Percentiles rank a stretch among this genome's conserved stretches.
phyloP scores from a whole-genome alignment of 2,113 vertebrate genomes.

The Tupaia tana region DNA sequence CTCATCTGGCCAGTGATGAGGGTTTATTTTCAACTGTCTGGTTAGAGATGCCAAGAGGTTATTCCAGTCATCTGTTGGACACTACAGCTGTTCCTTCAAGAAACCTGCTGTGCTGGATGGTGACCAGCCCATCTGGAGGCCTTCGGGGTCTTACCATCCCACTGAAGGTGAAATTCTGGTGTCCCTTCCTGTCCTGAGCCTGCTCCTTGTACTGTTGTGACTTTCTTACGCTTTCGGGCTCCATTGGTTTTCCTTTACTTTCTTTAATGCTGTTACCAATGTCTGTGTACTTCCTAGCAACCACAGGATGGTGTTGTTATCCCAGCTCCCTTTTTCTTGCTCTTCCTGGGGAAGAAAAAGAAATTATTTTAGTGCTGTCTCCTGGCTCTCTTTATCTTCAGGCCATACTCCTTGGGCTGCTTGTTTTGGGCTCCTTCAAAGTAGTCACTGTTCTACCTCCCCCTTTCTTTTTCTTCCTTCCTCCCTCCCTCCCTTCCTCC shows the following conservation, averaged over 20 bases:
- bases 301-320: neutral
- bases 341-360: neutral
- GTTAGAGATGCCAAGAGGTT: neutral
- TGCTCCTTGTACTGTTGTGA: neutral
- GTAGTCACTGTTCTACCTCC: too few species aligned
- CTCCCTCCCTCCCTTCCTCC: too few species aligned
- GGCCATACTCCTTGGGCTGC: neutral
- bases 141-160: neutral
- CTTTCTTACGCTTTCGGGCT: neutral
- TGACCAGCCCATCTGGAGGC: neutral
- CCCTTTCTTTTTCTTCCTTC: too few species aligned
- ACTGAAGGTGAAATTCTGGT: neutral
- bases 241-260: neutral
- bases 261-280: neutral
- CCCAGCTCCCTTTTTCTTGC: neutral
- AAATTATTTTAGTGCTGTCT: too few species aligned
- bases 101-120: neutral
- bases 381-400: neutral
- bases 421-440: rapidly evolving
- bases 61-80: neutral
- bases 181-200: neutral
- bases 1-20: neutral
- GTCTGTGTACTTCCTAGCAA: neutral
- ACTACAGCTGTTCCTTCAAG: neutral
- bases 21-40: neutral